phyloP scores from a whole-genome alignment of 1,140 invertebrate species.

The Harpegnathos saltator region DNA sequence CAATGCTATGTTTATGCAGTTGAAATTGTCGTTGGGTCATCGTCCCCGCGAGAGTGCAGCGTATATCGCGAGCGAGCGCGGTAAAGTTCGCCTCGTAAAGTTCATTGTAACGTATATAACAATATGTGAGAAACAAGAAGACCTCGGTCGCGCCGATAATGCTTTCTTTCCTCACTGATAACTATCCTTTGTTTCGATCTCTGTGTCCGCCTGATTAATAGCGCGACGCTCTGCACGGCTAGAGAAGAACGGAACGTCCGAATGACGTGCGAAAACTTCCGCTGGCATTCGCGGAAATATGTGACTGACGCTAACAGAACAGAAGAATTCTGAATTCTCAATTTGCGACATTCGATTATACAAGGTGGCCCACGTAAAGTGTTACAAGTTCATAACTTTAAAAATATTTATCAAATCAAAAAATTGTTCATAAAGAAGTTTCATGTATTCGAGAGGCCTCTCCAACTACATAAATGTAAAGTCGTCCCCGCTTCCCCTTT shows the following conservation, averaged over 20 bases:
- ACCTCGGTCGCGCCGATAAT: conserved; percentile 59
- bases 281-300: not conserved
- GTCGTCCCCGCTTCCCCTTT: too few species aligned
- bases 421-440: too few species aligned
- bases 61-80: conserved; percentile 16
- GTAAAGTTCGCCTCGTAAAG: conserved; percentile 58
- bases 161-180: conserved; percentile 57
- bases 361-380: too few species aligned
- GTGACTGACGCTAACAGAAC: not conserved
- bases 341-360: not conserved
- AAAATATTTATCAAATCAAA: too few species aligned
- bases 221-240: conserved; percentile 11
- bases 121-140: conserved; percentile 22
- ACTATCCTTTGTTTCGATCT: conserved; percentile 68
- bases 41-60: conserved; percentile 37
- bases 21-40: conserved; percentile 71
- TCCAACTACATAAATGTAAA: too few species aligned
- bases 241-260: not conserved
- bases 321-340: not conserved
- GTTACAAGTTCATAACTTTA: too few species aligned
- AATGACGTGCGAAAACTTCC: conserved; percentile 4
- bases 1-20: conserved; percentile 63
- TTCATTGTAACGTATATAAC: conserved; percentile 68
- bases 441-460: too few species aligned
- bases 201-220: conserved; percentile 30